Conservation (phyloP, 2,113 vertebrate genomes). For the Malurus cyaneus region DNA sequence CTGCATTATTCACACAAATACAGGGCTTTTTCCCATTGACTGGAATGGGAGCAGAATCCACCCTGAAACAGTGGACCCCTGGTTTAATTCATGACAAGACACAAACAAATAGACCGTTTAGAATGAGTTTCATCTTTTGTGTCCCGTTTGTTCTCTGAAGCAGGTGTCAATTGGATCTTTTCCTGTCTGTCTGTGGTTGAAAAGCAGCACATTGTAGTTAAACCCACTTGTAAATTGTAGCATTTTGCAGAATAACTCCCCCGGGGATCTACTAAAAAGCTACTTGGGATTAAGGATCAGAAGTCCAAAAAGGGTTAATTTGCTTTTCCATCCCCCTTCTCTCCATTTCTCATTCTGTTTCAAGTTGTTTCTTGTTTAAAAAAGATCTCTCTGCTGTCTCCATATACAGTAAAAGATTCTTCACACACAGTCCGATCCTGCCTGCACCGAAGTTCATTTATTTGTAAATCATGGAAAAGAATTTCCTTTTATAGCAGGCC, state of each 20-base stretch:
- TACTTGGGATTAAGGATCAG: conserved; percentile 3
- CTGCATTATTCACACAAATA: background rate
- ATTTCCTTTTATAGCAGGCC: conserved; percentile 22
- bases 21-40: background rate
- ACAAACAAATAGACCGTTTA: conserved; percentile 70
- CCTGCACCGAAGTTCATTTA: background rate
- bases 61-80: background rate
- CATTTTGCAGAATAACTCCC: conserved; percentile 18
- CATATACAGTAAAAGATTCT: conserved; percentile 24
- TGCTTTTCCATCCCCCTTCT: background rate
- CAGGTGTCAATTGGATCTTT: conserved; percentile 69
- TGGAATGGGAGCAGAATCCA: conserved; percentile 10
- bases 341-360: background rate
- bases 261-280: background rate
- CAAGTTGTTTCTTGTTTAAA: conserved; percentile 30
- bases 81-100: conserved; percentile 37
- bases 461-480: conserved; percentile 40
- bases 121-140: conserved; percentile 69
- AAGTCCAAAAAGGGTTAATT: conserved; percentile 40
- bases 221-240: conserved; percentile 58
- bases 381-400: background rate
- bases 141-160: conserved; percentile 70
- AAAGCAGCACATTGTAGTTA: conserved; percentile 42
- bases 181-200: conserved; percentile 26
- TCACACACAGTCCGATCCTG: background rate